Base-by-base conservation (phyloP, 2,797 vertebrate genomes). In the Argyrosomus regius region DNA sequence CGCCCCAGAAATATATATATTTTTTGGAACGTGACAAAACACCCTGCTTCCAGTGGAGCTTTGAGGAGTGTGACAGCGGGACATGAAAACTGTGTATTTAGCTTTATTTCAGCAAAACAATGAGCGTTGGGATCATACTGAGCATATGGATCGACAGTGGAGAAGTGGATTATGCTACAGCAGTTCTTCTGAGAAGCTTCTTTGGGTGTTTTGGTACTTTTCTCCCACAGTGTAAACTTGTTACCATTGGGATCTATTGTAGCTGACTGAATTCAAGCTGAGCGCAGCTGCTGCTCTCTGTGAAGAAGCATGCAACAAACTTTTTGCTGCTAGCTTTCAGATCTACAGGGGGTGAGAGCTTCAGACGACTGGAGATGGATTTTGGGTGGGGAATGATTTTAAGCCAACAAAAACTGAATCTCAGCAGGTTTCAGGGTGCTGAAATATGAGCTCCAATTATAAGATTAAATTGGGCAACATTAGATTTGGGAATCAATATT, bases 201-300 rank as follows among this genome's bases (percentile, higher is more conserved):
- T 68, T 3, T 56, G 28, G 46, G 26, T 62, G 61, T 67, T 75
- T 67, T 67, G 18, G n/a, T 57, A 0, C n/a, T 20, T 20, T 49
- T 62, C 7, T 1, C 45, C 26, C 46, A 54, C 61, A 39, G 66
- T 45, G 69, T 74, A 26, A 59, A 75, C 56, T 72, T 43, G 45
- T 65, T 43, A 53, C 8, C 31, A n/a, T 16, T 59, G 57, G 45
- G 28, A 77, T 53, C 18, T 52, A 68, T 52, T 80, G 70, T 54
- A 61, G 72, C 28, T 20, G 64, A 58, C 35, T 58, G 52, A 67
- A 49, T 54, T 75, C 61, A 74, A 43, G 62, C 78, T 50, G 85
- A 41, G 54, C 74, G 53, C 77, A 78, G 67, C 75, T 62, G 67
- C 83, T 60, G 63, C 56, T 65, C 58, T 62, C 24, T 59, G 61